Evolutionary conservation across 2,888 invertebrate genomes (phyloP).

Genomic region (Amphimallon solstitiale): DNA sequence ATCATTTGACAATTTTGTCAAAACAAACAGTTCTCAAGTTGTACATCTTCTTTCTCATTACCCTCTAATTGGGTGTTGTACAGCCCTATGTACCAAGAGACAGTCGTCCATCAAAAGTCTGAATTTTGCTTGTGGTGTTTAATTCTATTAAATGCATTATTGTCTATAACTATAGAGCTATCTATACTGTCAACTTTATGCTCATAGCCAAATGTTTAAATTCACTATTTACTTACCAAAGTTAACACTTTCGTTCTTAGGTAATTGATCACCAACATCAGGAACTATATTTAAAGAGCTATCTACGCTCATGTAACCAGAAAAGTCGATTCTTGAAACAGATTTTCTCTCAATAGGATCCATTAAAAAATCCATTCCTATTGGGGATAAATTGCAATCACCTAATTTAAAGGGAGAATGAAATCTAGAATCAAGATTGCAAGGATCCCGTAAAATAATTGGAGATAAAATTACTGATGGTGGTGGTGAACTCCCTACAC

Average conservation of each 20-base stretch:
- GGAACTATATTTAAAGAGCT: slow-evolving; percentile 62
- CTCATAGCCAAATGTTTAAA: background rate
- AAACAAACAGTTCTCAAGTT: background rate
- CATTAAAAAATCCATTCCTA: slow-evolving; percentile 40
- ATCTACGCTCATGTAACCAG: slow-evolving; percentile 68
- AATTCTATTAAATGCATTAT: no score
- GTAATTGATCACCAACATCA: slow-evolving; percentile 55
- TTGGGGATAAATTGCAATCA: slow-evolving; percentile 48
- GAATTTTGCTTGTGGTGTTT: no score
- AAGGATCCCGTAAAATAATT: slow-evolving; percentile 47
- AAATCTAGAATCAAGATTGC: slow-evolving; percentile 24
- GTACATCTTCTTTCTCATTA: no score
- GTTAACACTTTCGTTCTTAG: slow-evolving; percentile 45
- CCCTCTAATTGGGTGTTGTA: no score
- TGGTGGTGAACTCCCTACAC: slow-evolving; percentile 37
- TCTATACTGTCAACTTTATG: background rate
- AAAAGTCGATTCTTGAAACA: slow-evolving; percentile 67
- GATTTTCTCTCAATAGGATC: slow-evolving; percentile 60
- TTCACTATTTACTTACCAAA: slow-evolving; percentile 44
- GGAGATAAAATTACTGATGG: slow-evolving; percentile 51
- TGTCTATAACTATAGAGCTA: no score
- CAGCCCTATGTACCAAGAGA: no score
- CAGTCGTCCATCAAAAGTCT: no score
- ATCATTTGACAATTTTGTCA: background rate
- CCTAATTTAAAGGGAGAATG: slow-evolving; percentile 37